Evolutionary conservation across 2,888 invertebrate genomes (phyloP).

Genomic region (Mantis religiosa): DNA sequence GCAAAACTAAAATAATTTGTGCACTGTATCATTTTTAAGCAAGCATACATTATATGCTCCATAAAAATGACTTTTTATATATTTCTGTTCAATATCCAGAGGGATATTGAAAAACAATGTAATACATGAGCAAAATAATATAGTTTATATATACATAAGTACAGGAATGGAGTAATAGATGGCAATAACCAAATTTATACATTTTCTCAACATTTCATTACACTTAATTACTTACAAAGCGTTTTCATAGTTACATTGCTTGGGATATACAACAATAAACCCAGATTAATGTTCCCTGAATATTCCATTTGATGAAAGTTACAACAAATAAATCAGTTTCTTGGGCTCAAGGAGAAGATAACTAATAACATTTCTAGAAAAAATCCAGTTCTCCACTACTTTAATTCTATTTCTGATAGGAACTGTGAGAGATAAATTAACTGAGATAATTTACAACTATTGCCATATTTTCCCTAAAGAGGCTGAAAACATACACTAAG

Average conservation of each 20-base stretch:
- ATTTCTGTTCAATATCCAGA: neutral
- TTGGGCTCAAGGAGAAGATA: neutral
- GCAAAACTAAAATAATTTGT: conserved; percentile 1
- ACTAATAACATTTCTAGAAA: neutral
- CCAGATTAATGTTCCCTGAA: neutral
- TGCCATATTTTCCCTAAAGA: neutral
- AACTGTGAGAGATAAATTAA: neutral
- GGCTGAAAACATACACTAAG: neutral
- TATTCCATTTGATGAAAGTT: neutral
- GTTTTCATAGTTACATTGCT: neutral
- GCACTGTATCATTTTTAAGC: neutral
- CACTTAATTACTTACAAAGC: neutral
- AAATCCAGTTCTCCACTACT: neutral
- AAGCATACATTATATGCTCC: neutral
- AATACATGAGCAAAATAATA: conserved; percentile 7
- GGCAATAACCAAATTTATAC: neutral
- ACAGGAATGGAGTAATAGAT: conserved; percentile 13
- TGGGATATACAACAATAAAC: neutral
- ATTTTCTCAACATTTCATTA: neutral
- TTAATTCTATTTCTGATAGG: neutral
- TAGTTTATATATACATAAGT: conserved; percentile 17
- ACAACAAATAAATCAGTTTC: neutral
- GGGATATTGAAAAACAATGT: neutral
- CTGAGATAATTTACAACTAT: neutral
- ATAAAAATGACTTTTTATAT: neutral